Conservation (phyloP, 2,888 invertebrate species). For the Dendrolimus houi region DNA sequence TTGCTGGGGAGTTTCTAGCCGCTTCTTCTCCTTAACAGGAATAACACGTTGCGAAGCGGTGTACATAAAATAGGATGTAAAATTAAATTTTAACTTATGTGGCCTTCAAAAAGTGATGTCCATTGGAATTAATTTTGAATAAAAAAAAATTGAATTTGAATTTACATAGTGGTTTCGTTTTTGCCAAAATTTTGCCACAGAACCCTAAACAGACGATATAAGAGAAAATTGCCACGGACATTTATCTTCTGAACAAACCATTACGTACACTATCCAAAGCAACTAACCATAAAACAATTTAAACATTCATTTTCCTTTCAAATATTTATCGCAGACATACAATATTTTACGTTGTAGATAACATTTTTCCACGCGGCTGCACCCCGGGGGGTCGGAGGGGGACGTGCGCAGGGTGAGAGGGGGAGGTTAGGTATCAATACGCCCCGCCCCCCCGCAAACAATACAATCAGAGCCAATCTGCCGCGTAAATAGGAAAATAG, state of each 20-base stretch:
- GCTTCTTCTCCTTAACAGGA: too few species aligned
- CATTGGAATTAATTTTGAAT: too few species aligned
- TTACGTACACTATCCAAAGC: constrained; percentile 2
- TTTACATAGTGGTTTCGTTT: too few species aligned
- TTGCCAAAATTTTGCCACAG: too few species aligned
- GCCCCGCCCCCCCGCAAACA: constrained; percentile 64
- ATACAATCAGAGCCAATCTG: constrained; percentile 76
- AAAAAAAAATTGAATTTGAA: too few species aligned
- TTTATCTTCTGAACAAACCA: constrained; percentile 9
- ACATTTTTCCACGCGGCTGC: constrained; percentile 62
- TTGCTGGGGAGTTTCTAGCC: too few species aligned
- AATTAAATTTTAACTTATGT: too few species aligned
- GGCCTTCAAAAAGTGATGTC: too few species aligned
- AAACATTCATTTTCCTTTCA: constrained; percentile 53
- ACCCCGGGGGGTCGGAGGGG: constrained; percentile 22
- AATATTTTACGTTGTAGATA: constrained; percentile 49
- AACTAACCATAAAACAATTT: constrained; percentile 36
- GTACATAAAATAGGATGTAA: too few species aligned
- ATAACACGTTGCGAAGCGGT: too few species aligned
- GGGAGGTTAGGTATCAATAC: constrained; percentile 40
- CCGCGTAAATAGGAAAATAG: constrained; percentile 76
- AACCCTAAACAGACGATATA: too few species aligned
- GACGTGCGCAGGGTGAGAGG: constrained; percentile 12
- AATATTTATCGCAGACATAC: constrained; percentile 62
- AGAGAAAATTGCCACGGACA: background rate